Base-by-base conservation (phyloP, 1,140 invertebrate species). In the Brachionus rotundiformis region DNA sequence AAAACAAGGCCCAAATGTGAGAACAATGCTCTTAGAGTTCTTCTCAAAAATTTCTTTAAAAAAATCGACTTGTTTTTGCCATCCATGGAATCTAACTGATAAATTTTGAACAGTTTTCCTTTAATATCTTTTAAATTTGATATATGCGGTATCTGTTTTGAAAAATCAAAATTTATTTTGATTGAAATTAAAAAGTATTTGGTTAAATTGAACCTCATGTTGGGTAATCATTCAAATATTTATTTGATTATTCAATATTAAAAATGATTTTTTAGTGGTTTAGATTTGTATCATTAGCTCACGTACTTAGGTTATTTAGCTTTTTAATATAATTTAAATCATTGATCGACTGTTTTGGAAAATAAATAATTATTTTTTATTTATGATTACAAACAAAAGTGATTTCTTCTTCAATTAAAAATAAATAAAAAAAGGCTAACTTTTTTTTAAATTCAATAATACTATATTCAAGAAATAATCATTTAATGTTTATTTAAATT, bases 171-270 rank as follows among this genome's bases (percentile, higher is more conserved):
- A 27, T 27, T 63, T 29, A 6, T 10, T 31, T 31, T 63, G 29
- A 27, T 63, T 63, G 25, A 63, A 29, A 29, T 63, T 63, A 29
- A 63, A 63, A 63, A 63, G n/a, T 29, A 63, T 29, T 63, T 63
- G 61, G 29, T 33, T 63, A 33, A n/a, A 33, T 33, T 16, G 61
- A 63, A 63, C 61, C 61, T 63, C 61, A 63, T 63, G 61, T 31
- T 63, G 29, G 23, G 61, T 33, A 63, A 63, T 63, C 61, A 29
- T 63, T 63, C 61, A 63, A 29, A 63, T 33, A 63, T n/a, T n/a
- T 8, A 63, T 63, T 25, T 63, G 25, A 63, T 63, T 63, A 63
- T 63, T 2, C 29, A 63, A 63, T 33, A 13, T 29, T 31, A 49
- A 49, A 39, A 49, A 49, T 49, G 16, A 49, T 49, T 19, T 54